phyloP scores from a whole-genome alignment of 2,888 invertebrate genomes.

The Eledona agricola region DNA sequence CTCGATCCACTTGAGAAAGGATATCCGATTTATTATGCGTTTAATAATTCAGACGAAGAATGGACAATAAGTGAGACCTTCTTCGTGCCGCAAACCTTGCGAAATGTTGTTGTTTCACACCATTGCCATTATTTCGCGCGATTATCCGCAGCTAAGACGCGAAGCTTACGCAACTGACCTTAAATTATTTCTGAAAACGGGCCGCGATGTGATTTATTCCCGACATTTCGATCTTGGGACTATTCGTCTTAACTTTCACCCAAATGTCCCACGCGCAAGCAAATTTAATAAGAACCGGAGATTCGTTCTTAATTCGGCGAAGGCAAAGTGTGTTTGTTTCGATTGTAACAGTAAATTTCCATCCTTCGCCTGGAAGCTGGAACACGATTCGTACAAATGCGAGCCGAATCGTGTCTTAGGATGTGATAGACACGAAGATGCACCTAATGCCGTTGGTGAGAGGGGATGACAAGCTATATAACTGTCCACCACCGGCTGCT shows the following conservation, averaged over 20 bases:
- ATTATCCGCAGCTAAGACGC: no score
- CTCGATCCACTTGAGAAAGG: conserved; percentile 33
- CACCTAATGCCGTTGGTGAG: conserved; percentile 37
- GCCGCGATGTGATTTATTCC: no score
- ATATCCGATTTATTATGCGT: conserved; percentile 38
- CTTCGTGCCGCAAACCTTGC: conserved; percentile 4
- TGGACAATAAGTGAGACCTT: conserved; percentile 3
- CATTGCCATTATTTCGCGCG: no score
- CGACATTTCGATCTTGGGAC: no score
- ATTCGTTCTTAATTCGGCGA: conserved; percentile 10
- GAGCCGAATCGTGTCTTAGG: conserved; percentile 32
- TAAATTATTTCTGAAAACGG: conserved; percentile 9
- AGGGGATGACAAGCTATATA: conserved; percentile 49
- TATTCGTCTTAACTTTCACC: no score
- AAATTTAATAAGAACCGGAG: no score
- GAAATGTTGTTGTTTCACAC: conserved; percentile 2
- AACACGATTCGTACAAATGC: conserved; percentile 25
- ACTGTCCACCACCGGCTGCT: conserved; percentile 44
- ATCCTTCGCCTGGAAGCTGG: conserved; percentile 23
- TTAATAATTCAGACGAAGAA: conserved; percentile 30
- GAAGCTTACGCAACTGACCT: no score
- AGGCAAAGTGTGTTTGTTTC: conserved; percentile 24
- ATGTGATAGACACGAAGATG: conserved; percentile 33
- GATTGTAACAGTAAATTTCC: conserved; percentile 33
- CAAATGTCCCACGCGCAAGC: no score